Evolutionary conservation across 2,113 vertebrate species (phyloP), one percentile per base, ranked within the genome.

Genomic region (Proteles cristata): DNA sequence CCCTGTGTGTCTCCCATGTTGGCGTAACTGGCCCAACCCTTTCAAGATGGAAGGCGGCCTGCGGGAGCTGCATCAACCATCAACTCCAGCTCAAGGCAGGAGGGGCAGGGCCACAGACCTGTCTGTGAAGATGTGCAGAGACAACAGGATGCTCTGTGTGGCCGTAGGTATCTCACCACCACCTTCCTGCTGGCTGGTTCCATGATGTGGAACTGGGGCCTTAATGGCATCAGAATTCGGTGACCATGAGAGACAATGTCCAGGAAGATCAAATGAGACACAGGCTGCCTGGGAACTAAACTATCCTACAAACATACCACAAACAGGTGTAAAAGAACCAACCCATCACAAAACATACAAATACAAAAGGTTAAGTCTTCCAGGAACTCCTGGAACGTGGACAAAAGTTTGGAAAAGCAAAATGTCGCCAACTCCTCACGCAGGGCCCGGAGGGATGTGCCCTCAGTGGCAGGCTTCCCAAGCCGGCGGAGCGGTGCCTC

Each of bases 251-350:
- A 81, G 96, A 95, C 97, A 68, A 31, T 71, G 97, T 96, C 97
- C 85, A 82, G 91, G 98, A 95, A 98, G 98, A 98, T 98, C 97
- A 98, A 98, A 97, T 98, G 97, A 97, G 98, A 98, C 97, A 97
- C 95, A 93, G 91, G 97, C 98, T 97, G 50, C 90, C 89, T 97
- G 98, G 96, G 97, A 98, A 98, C 98, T 98, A 98, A 99, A 98
- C 98, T 99, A 99, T 93, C 98, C 98, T 98, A 99, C 98, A 98
- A 98, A 98, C 96, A 98, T 97, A 98, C 98, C 99, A 99, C 98
- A 98, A 98, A 99, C 98, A 99, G 99, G 99, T 98, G 98, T 98
- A 97, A 98, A 98, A 98, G 96, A 98, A 98, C 98, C 98, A 97
- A 98, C 98, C 98, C 99, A 98, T 98, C 99, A 99, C 98, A 45